These are phyloP conservation scores for Arge pagana DNA, from an alignment of 2,888 invertebrate genomes.

Conservation along the genomic window DNA sequence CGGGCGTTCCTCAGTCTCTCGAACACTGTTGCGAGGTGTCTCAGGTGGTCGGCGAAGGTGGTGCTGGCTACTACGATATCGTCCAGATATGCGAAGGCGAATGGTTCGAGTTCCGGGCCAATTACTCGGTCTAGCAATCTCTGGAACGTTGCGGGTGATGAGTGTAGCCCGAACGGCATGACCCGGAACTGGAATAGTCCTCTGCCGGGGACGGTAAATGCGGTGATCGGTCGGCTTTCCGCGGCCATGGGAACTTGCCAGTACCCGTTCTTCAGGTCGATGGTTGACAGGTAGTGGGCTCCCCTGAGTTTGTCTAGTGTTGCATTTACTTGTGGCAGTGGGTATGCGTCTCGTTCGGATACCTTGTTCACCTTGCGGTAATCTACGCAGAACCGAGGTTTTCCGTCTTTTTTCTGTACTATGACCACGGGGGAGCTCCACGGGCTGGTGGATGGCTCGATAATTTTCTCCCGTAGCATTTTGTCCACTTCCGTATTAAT, in stretches of 20 bases:
- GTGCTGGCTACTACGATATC: constrained; percentile 33
- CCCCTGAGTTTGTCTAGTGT: constrained; percentile 34
- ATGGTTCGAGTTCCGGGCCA: constrained; percentile 33
- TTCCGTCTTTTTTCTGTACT: constrained; percentile 26
- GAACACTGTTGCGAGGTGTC: constrained; percentile 30
- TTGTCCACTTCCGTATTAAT: constrained; percentile 12
- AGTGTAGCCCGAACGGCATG: constrained; percentile 14
- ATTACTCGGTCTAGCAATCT: constrained; percentile 34
- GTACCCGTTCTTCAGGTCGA: constrained; percentile 43
- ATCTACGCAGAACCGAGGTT: constrained; percentile 29
- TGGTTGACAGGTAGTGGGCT: constrained; percentile 38
- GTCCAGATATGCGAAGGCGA: constrained; percentile 38
- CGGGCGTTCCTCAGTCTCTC: constrained; percentile 26
- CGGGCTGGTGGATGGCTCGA: constrained; percentile 24
- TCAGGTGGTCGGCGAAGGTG: constrained; percentile 34
- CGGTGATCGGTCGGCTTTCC: constrained; percentile 32
- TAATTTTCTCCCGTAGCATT: constrained; percentile 30
- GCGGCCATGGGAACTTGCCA: constrained; percentile 42
- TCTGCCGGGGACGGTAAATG: constrained; percentile 38
- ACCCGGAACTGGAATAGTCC: constrained; percentile 39
- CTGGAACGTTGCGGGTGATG: constrained; percentile 33
- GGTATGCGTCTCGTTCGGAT: constrained; percentile 27
- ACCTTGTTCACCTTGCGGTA: constrained; percentile 35
- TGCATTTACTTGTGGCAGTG: constrained; percentile 34
- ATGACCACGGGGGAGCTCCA: constrained; percentile 32